These are phyloP conservation scores for Drosophila rellima DNA, from an alignment of 2,888 invertebrate species.

Conservation along the genomic window DNA sequence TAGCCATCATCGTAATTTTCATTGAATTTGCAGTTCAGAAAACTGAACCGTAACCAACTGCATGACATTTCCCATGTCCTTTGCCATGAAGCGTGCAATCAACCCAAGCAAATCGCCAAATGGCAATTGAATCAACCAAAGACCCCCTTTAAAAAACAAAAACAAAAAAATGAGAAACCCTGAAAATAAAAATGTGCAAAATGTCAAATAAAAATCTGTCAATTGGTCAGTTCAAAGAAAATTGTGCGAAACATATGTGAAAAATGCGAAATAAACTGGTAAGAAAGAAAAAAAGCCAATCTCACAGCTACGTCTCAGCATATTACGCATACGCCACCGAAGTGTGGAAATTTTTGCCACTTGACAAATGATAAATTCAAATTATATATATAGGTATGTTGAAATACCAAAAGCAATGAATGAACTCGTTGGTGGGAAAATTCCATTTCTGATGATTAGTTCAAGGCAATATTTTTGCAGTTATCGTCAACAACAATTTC, in stretches of 20 bases:
- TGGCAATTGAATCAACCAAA: constrained; percentile 32
- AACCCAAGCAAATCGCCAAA: constrained; percentile 59
- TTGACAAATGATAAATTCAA: constrained; percentile 49
- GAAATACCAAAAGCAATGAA: constrained; percentile 36
- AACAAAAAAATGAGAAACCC: constrained; percentile 24
- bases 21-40: constrained; percentile 15
- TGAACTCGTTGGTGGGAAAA: constrained; percentile 17
- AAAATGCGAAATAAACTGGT: constrained; percentile 8
- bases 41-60: constrained; percentile 44
- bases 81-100: constrained; percentile 66
- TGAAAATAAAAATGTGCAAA: constrained; percentile 24
- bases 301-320: background rate
- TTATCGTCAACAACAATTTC: constrained; percentile 19
- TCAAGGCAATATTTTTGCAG: constrained; percentile 18
- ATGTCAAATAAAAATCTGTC: constrained; percentile 62
- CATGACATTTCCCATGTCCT: constrained; percentile 38
- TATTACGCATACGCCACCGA: constrained; percentile 57
- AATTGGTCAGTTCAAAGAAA: constrained; percentile 39
- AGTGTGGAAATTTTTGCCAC: constrained; percentile 38
- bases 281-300: constrained; percentile 3
- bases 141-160: constrained; percentile 1
- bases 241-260: constrained; percentile 12
- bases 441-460: constrained; percentile 20
- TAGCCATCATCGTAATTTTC: constrained; percentile 18
- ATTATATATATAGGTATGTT: background rate